phyloP scores from a whole-genome alignment of 2,888 invertebrate species.

The Falcaria lacertinaria region DNA sequence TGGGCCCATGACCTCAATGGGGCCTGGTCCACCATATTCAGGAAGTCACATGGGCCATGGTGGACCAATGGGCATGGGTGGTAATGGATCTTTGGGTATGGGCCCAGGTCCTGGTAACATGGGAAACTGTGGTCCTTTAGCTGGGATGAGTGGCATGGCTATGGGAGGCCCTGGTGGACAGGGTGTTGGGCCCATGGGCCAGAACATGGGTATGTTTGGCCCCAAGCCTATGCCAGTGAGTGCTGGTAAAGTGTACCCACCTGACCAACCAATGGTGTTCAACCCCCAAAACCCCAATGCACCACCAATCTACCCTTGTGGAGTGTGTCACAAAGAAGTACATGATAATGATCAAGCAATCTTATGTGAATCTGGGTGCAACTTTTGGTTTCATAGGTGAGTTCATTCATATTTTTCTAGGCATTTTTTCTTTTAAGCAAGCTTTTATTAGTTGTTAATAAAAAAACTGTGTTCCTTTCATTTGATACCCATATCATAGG shows the following conservation, averaged over 20 bases:
- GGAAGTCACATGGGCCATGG: constrained; percentile 75
- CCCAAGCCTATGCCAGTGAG: constrained; percentile 95
- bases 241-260: constrained; percentile 95
- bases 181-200: constrained; percentile 80
- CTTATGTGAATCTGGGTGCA: constrained; percentile 98
- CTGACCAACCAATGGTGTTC: constrained; percentile 98
- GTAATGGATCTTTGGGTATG: constrained; percentile 69
- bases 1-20: constrained; percentile 73
- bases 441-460: too few species aligned
- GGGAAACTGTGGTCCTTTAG: constrained; percentile 72
- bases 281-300: constrained; percentile 99
- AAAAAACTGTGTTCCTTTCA: too few species aligned
- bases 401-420: constrained; percentile 2
- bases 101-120: constrained; percentile 72
- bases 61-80: constrained; percentile 75
- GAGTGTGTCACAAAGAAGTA: constrained; percentile 98
- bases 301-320: constrained; percentile 98
- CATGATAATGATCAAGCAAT: constrained; percentile 99
- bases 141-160: constrained; percentile 77
- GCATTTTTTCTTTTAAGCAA: too few species aligned
- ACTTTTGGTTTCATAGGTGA: constrained; percentile 99
- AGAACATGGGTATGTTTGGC: constrained; percentile 82
- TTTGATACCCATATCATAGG: too few species aligned
- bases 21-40: constrained; percentile 71
- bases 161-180: constrained; percentile 77